A percentile compares a stretch with the other conserved stretches of the same genome.
Evolutionary conservation across 2,888 invertebrate species (phyloP).

Genomic region (Celastrina argiolus): DNA sequence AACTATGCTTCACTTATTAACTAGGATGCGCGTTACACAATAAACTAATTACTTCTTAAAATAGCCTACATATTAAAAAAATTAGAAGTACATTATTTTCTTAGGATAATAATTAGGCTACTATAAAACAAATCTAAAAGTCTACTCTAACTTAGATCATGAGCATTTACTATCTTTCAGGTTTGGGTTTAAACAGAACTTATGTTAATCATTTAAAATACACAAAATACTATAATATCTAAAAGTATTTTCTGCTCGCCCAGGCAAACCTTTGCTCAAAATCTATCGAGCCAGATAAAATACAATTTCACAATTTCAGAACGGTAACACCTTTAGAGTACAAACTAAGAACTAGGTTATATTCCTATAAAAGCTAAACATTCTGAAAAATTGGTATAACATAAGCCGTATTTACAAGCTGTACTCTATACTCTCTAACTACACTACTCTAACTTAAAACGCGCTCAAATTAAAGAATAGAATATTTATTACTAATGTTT

Average conservation of each 20-base stretch:
- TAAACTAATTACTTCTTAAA: too few relatives aligned
- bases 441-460: too few relatives aligned
- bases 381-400: too few relatives aligned
- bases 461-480: too few relatives aligned
- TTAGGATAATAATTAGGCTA: too few relatives aligned
- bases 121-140: neutral
- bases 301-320: neutral
- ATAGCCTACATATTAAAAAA: too few relatives aligned
- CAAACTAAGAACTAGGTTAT: neutral
- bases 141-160: neutral
- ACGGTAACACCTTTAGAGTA: neutral
- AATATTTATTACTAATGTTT: too few relatives aligned
- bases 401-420: too few relatives aligned
- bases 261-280: neutral
- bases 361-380: neutral
- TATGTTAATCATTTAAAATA: neutral
- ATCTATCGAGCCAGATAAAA: neutral
- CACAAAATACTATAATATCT: neutral
- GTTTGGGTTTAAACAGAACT: neutral
- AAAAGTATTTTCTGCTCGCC: neutral
- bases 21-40: too few relatives aligned
- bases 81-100: neutral
- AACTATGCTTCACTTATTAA: too few relatives aligned
- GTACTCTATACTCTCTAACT: too few relatives aligned
- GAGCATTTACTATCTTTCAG: neutral